Conservation (phyloP, 92 coral and sea anemone genomes). For the Zoanthus gigantus region DNA sequence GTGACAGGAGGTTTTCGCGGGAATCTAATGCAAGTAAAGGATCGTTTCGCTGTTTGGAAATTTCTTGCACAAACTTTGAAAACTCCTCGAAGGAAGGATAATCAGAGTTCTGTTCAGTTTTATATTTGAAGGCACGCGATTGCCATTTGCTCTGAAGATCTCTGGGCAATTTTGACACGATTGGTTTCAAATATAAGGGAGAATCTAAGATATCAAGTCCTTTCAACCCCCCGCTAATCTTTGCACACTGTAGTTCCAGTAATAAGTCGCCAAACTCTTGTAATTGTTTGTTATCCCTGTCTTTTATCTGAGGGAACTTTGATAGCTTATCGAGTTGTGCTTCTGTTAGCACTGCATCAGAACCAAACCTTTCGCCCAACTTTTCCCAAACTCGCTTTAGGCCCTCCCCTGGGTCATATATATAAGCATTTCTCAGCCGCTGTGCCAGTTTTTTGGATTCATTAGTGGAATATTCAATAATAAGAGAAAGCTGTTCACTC, state of each 20-base stretch:
- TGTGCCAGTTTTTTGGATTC: constrained; percentile 62
- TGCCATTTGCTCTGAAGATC: constrained; percentile 74
- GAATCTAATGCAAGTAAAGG: constrained; percentile 57
- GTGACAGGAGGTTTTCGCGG: neutral
- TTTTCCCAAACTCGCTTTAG: constrained; percentile 59
- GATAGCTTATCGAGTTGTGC: constrained; percentile 62
- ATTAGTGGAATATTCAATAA: constrained; percentile 49
- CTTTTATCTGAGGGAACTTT: constrained; percentile 50
- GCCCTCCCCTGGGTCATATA: constrained; percentile 62
- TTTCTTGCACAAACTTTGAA: constrained; percentile 55
- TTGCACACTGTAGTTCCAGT: constrained; percentile 70
- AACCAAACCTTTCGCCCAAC: constrained; percentile 65
- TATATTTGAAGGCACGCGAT: constrained; percentile 59
- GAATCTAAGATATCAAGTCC: constrained; percentile 65
- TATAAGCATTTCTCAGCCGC: constrained; percentile 62
- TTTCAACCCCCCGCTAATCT: constrained; percentile 61
- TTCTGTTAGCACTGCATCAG: constrained; percentile 63
- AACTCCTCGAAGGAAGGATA: constrained; percentile 73
- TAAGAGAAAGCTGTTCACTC: constrained; percentile 67
- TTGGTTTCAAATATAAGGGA: constrained; percentile 54
- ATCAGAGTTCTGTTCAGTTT: constrained; percentile 35
- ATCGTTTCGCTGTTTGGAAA: constrained; percentile 59
- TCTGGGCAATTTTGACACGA: constrained; percentile 47
- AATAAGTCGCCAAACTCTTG: constrained; percentile 69
- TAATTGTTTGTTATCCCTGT: constrained; percentile 47